Evolutionary conservation across 2,113 vertebrate species (phyloP).

Genomic region (Pantherophis guttatus): DNA sequence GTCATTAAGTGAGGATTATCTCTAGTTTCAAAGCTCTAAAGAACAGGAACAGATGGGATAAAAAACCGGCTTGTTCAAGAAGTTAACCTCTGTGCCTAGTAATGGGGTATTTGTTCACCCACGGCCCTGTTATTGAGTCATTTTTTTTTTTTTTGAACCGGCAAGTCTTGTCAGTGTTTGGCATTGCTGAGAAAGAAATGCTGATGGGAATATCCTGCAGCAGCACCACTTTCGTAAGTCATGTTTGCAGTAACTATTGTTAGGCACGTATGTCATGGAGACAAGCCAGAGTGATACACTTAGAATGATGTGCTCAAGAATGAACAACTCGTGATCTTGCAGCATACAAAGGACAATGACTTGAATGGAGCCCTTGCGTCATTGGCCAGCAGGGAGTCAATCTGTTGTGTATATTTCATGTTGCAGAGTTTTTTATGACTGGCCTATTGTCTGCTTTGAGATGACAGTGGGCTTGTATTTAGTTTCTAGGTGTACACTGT

Average conservation of each 20-base stretch:
- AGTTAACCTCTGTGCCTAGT: background rate
- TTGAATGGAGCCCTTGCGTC: background rate
- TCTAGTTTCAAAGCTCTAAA: background rate
- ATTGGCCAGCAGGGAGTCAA: background rate
- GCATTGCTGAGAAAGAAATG: background rate
- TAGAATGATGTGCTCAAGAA: background rate
- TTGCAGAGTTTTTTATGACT: slow-evolving; percentile 7
- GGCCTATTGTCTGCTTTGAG: background rate
- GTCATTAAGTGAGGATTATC: background rate
- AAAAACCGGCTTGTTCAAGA: background rate
- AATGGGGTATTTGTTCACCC: background rate
- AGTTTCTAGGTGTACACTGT: background rate
- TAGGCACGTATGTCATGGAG: background rate
- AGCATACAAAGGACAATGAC: background rate
- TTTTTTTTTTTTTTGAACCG: background rate
- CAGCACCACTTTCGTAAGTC: background rate
- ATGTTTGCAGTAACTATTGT: background rate
- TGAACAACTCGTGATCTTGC: background rate
- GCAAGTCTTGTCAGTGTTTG: background rate
- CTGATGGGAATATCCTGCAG: background rate
- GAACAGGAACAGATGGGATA: background rate
- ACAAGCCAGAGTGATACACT: background rate
- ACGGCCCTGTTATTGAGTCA: background rate
- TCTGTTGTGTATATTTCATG: background rate
- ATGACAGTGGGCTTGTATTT: background rate